Evolutionary conservation across 2,888 invertebrate genomes (phyloP), one percentile per base, ranked within the genome.

Genomic region (Drosophila barbarae): DNA sequence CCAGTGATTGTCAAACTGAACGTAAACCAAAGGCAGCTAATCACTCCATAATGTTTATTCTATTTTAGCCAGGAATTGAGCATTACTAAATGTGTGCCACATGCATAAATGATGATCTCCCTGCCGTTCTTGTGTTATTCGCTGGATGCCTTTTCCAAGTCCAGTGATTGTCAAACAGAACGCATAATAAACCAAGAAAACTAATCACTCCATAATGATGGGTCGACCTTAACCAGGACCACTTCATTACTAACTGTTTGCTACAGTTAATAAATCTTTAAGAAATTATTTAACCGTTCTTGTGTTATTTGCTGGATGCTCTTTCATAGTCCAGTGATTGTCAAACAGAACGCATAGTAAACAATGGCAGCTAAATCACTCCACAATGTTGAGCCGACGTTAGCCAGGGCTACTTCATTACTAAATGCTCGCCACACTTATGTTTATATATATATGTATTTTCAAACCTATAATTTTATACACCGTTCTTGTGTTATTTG

Each of bases 341-440:
- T 88, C 89, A 86, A 89, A 87, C 77, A 86, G 88, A 86, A 88
- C 88, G 79, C 39, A 89, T 39, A 89, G 28, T 46, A 69, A 85
- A 54, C 41, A 26, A 49, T 18, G 8, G 46, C 42, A 63, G 47
- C 51, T 41, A 42, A 30, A 39, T 51, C 60, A 68, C 64, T 77
- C 74, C 76, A 77, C 47, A 65, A 55, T 76, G 76, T 41, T 49
- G 39, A 58, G 71, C 54, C 71, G 36, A 61, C 9, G 26, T 26
- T 18, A 42, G 26, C 23, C 42, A 47, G 42, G 28, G 28, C 47
- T 41, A 36, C 38, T 36, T 41, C 42, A 47, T 55, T 63, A 61
- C 61, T 61, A 61, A 60, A 61, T 49, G 30, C n/a, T 30, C 30
- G 51, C 30, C 30, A 56, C 50, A 56, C 41, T 52, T 59, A 55